These are phyloP conservation scores for Danionella dracula DNA, from an alignment of 2,797 vertebrate genomes.

Conservation along the genomic window DNA sequence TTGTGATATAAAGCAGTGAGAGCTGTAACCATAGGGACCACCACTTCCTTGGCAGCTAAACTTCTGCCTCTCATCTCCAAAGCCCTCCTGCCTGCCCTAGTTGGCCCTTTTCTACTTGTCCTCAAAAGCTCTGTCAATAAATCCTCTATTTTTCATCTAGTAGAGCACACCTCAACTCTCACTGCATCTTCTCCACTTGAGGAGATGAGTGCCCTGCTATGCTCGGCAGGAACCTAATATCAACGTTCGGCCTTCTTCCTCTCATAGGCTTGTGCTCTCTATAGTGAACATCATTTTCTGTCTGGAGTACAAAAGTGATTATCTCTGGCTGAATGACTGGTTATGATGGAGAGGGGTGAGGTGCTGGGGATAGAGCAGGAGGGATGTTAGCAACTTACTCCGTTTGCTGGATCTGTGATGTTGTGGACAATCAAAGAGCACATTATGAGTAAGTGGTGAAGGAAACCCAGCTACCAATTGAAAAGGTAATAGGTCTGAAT, in stretches of 20 bases:
- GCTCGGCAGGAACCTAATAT: constrained; percentile 29
- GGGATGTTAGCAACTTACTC: constrained; percentile 9
- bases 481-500: constrained; percentile 13
- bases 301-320: constrained; percentile 31
- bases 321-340: constrained; percentile 32
- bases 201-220: constrained; percentile 26
- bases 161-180: constrained; percentile 11
- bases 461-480: constrained; percentile 1
- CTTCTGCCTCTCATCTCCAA: constrained; percentile 7
- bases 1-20: constrained; percentile 15
- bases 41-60: constrained; percentile 13
- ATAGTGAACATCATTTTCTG: constrained; percentile 16
- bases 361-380: neutral
- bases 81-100: constrained; percentile 12
- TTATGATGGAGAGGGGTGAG: constrained; percentile 16
- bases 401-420: neutral
- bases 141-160: constrained; percentile 12
- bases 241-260: constrained; percentile 14
- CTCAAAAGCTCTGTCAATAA: constrained; percentile 14
- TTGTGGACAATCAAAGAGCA: constrained; percentile 4
- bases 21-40: constrained; percentile 39
- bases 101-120: constrained; percentile 10
- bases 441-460: neutral
- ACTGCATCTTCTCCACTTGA: constrained; percentile 33
- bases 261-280: constrained; percentile 16